A percentile compares a stretch with the other conserved stretches of the same genome.
These are phyloP conservation scores for Bombus waltoni DNA, from an alignment of 1,140 invertebrate genomes.

Conservation along the genomic window DNA sequence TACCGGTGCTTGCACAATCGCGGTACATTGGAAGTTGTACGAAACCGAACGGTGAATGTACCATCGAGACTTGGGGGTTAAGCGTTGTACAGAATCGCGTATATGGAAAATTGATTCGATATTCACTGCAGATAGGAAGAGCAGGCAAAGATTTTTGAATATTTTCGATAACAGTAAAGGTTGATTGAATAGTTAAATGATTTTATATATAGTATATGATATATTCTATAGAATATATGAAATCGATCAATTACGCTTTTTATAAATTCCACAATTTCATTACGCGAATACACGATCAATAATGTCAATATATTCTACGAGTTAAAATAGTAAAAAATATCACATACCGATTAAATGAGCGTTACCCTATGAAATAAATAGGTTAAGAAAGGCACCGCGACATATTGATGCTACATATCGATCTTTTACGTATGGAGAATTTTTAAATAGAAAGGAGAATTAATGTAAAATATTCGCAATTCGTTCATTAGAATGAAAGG, in stretches of 20 bases:
- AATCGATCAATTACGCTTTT: background rate
- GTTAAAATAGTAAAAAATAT: too few species aligned
- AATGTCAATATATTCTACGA: too few species aligned
- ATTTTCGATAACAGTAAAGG: background rate
- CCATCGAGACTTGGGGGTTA: background rate
- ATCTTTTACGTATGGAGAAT: too few species aligned
- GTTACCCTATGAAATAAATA: too few species aligned
- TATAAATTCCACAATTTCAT: background rate
- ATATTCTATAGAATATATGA: too few species aligned
- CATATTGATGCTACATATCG: too few species aligned
- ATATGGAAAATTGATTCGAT: slow-evolving; percentile 48
- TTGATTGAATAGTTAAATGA: background rate
- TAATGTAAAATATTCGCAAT: too few species aligned
- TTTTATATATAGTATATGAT: background rate
- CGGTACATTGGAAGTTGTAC: background rate
- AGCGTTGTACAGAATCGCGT: slow-evolving; percentile 12
- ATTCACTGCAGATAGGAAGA: background rate
- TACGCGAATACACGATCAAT: background rate
- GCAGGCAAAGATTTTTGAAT: background rate
- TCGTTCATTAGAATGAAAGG: too few species aligned
- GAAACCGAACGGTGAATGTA: background rate
- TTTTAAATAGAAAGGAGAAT: too few species aligned
- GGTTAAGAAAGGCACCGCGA: too few species aligned
- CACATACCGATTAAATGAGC: too few species aligned
- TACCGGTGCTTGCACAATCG: slow-evolving; percentile 20